Base-by-base conservation (phyloP, 1,140 invertebrate genomes). In the Macrocentrus cingulum region DNA sequence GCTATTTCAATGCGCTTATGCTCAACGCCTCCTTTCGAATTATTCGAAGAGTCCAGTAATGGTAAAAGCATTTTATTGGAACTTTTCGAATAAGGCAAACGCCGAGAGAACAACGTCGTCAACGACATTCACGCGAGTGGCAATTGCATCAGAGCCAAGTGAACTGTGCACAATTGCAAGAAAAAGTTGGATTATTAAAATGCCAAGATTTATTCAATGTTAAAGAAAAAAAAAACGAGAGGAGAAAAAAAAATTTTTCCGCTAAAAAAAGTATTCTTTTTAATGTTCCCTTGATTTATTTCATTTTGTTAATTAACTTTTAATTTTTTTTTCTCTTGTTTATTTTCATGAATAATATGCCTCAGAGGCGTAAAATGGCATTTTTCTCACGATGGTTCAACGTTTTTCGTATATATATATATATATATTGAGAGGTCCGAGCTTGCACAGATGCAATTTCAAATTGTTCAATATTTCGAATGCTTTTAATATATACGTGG, bases 31-130 rank as follows among this genome's bases (percentile, higher is more conserved):
- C 53, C 42, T 18, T n/a, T 51, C 42, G 49, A 55, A 50, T 60
- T 56, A 60, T 56, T 55, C 44, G 36, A 56, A 25, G 36, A 20
- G 55, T 60, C 42, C 59, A 45, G 50, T 60, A 60, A 56, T 55
- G 45, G 59, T 48, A 41, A 50, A 57, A 49, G 54, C 32, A 56
- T 56, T 44, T 45, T 11, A 20, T 13, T 56, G 25, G 29, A 51
- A 36, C 13, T 51, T 37, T 51, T 7, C 15, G 20, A 51, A 7
- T 51, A 36, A 51, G 9, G 16, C 18, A 34, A 11, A 51, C 16
- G 13, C 23, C 16, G 4, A n/a, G 41, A 5, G 18, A 42, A 42
- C 7, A 42, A 42, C n/a, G n/a, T n/a, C n/a, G n/a, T n/a, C n/a
- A n/a, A 9, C 19, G 44, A 46, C 15, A 18, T 46, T 18, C 9